Base-by-base conservation (phyloP, 2,113 vertebrate species). In the Ceyx melanurus region DNA sequence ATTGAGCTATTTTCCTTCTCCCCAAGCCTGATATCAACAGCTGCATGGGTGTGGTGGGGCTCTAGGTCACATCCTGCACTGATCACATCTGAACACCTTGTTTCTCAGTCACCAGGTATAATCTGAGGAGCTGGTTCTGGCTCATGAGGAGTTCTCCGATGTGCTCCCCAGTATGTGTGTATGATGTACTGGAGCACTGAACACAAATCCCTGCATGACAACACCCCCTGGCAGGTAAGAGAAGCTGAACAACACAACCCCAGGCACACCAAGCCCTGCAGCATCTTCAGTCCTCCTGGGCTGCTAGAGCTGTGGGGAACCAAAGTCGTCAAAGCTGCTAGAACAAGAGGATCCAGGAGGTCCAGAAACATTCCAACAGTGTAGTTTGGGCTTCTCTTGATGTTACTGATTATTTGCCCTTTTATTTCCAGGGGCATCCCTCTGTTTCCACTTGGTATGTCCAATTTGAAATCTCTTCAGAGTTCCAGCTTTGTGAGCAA, bases 261-360 rank as follows among this genome's bases (percentile, higher is more conserved):
- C 37, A 78, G 29, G 21, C 33, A 20, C 43, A 45, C 31, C 43
- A 46, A 68, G 9, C 31, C 17, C 42, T 43, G 57, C 43, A 87
- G 43, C 40, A 64, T 5, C 66, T 48, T 43, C 74, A 65, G 14
- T 5, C 8, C 11, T 11, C 10, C 25, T 1, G 2, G 9, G 8
- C 33, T 75, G 31, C 15, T 31, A 71, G 62, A 1, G 1, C 43
- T 6, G 0, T 6, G 10, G 9, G 11, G 21, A 11, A n/a, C 17
- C 23, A 45, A 23, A 31, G 5, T 79, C 73, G 3, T 28, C 45
- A 79, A 76, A 13, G 28, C 28, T 31, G 17, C 23, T n/a, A 29
- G 21, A 84, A 60, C 13, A 74, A 64, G 15, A 33, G 45, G 37
- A 48, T 66, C 13, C 12, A 56, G 20, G 33, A 80, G 9, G 17